Evolutionary conservation across 2,797 vertebrate species (phyloP).

Genomic region (Myiothlypis chrysogaster): DNA sequence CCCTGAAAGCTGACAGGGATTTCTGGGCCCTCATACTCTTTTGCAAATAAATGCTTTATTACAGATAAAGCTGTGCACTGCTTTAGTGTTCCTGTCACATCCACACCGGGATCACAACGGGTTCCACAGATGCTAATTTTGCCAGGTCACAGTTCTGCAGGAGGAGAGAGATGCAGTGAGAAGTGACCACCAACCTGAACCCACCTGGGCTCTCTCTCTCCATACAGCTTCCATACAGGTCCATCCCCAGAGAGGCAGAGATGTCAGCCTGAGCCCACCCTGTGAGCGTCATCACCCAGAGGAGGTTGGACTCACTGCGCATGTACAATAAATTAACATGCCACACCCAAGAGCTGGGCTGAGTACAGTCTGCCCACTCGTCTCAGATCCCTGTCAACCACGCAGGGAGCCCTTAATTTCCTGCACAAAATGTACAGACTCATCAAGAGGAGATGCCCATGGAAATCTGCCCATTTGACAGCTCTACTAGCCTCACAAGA

Average conservation of each 20-base stretch:
- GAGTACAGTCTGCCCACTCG: background rate
- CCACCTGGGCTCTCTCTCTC: background rate
- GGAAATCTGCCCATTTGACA: background rate
- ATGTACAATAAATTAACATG: accelerated
- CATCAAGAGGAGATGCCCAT: background rate
- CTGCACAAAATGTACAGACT: background rate
- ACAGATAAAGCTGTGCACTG: background rate
- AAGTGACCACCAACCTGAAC: background rate
- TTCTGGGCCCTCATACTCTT: background rate
- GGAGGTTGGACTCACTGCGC: accelerated
- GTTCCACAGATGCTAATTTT: background rate
- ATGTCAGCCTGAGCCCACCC: background rate
- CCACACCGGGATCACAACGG: background rate
- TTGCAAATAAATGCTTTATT: background rate
- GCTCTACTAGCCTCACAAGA: background rate
- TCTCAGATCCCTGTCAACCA: background rate
- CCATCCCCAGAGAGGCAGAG: background rate
- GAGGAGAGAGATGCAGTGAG: background rate
- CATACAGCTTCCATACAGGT: background rate
- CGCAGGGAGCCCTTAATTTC: accelerated
- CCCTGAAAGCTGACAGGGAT: background rate
- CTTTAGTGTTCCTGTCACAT: background rate
- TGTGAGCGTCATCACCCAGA: accelerated
- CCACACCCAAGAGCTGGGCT: background rate
- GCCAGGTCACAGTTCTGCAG: background rate